Conservation (phyloP, 2,797 vertebrate species). For the Xyrichtys novacula region DNA sequence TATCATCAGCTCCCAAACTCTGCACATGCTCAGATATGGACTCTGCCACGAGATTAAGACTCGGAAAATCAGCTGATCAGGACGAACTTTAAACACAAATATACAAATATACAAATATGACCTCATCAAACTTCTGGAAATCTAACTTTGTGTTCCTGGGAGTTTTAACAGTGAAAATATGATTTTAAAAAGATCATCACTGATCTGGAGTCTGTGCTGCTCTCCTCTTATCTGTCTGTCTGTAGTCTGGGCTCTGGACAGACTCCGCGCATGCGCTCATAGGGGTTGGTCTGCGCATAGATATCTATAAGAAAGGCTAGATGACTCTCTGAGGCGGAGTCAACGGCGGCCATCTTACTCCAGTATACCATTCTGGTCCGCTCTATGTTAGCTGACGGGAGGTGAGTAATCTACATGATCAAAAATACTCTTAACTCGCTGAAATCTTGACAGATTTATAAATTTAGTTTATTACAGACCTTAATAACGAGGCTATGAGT, state of each 20-base stretch:
- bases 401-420: no score
- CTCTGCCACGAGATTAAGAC: background rate
- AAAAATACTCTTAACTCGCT: no score
- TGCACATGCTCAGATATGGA: background rate
- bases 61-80: background rate
- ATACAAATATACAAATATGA: no score
- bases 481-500: no score
- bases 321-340: no score
- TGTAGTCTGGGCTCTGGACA: conserved; percentile 10
- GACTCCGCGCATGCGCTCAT: conserved; percentile 70
- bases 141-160: background rate
- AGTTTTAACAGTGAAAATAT: background rate
- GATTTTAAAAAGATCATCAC: background rate
- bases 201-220: background rate
- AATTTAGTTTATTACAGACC: no score
- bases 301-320: no score
- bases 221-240: background rate
- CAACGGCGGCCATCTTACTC: no score
- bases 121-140: background rate
- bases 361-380: no score
- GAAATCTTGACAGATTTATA: no score
- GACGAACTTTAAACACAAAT: no score
- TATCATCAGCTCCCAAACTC: conserved; percentile 4
- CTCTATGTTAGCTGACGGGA: no score
- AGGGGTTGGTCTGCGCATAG: conserved; percentile 51